A percentile compares a stretch with the other conserved stretches of the same genome.
Conservation (phyloP, 2,113 vertebrate species). For the Typhlomys cinereus region DNA sequence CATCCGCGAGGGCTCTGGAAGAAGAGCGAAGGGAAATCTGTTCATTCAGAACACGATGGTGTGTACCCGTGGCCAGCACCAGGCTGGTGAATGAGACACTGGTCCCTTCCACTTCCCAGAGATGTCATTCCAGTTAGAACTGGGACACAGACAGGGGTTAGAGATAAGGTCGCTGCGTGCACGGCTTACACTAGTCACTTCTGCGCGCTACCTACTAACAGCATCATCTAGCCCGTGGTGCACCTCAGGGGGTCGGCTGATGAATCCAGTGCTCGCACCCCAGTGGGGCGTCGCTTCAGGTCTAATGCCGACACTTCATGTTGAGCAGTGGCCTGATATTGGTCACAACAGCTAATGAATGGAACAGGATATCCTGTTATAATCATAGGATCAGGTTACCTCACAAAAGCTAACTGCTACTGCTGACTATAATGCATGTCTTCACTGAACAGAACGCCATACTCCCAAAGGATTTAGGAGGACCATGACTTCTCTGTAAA, state of each 20-base stretch:
- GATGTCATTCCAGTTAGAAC: not conserved
- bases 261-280: not conserved
- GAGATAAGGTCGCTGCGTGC: not conserved
- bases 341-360: not conserved
- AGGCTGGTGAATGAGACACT: not conserved
- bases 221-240: not conserved
- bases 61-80: not conserved
- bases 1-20: constrained; percentile 96
- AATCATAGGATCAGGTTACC: too few species aligned
- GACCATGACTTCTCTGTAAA: not conserved
- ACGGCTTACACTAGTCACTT: not conserved
- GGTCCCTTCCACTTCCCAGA: not conserved
- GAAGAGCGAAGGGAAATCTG: constrained; percentile 52
- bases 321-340: not conserved
- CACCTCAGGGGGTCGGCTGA: not conserved
- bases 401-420: not conserved
- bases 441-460: not conserved
- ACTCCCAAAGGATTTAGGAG: not conserved
- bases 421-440: not conserved
- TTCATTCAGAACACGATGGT: not conserved
- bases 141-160: not conserved
- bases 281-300: not conserved
- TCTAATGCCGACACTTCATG: not conserved
- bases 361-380: too few species aligned
- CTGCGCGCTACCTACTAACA: not conserved